Base-by-base conservation (phyloP, 2,797 vertebrate species). In the Centroberyx gerrardi region DNA sequence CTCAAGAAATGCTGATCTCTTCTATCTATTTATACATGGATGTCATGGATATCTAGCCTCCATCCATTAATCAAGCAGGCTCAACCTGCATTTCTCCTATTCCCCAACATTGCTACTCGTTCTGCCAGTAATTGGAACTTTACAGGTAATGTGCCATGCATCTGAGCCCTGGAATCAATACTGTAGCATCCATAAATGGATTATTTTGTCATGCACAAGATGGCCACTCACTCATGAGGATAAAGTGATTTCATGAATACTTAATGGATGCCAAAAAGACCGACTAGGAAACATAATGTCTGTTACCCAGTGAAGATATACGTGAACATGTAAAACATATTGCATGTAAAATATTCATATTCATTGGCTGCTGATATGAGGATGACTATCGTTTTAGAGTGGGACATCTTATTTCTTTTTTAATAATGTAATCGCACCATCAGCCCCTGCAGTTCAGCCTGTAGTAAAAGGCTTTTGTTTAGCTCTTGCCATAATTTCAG, bases 91-190 rank as follows among this genome's bases (percentile, higher is more conserved):
- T 48, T 40, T 54, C 4, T 53, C 0, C 13, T 1, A 14, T 55
- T 67, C 59, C 22, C 13, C 28, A 59, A 12, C 46, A 42, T 1
- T 28, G 36, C 0, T 1, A 51, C 28, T 31, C 22, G 14, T 51
- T 36, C 52, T 27, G 27, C 6, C 53, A 4, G 22, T 31, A 31
- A 5, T 46, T 46, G 13, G 13, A 68, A 59, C 51, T 60, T 59
- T 40, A 60, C 55, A 71, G 33, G 62, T 46, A 33, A 49, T 18
- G 13, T 33, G 22, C 13, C 28, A 14, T 44, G 29, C 28, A 29
- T 49, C 8, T 9, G 9, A 74, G 29, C 29, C 53, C 49, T 68
- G 33, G 51, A 74, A 72, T 85, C 78, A 58, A 75, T 80, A 40
- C 40, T 72, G 13, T 48, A 31, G 36, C 31, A 48, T 22, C 22